Evolutionary conservation across 2,888 invertebrate species (phyloP), one percentile per base, ranked within the genome.

Genomic region (Pardosa pseudoannulata): DNA sequence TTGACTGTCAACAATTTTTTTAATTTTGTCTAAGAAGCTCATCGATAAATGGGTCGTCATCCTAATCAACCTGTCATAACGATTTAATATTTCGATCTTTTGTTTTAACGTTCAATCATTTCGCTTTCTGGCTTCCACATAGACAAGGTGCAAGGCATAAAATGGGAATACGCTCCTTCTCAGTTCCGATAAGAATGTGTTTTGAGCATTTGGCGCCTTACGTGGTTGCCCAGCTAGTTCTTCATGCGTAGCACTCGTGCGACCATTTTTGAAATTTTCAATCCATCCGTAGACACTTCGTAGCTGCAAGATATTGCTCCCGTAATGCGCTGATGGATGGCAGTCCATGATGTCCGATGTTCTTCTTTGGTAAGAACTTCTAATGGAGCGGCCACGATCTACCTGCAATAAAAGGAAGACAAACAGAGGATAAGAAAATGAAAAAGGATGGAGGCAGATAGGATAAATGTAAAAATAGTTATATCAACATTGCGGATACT

Each of bases 221-320:
- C 50, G 29, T 73, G 73, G 29, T 16, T 16, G 50, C 29, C 50
- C 72, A 50, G 50, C n/a, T 50, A 28, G 31, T 19, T 73, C 73
- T 50, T 56, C 62, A 32, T 7, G 32, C 62, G 56, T 31, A 28
- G n/a, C 32, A 74, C 62, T 74, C 62, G 74, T 31, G 56, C 32
- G 32, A 0, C 62, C 62, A 73, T 46, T 73, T 73, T 73, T 46
- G 31, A 73, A 31, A 50, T 41, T 73, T 50, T 46, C 7, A 73
- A 73, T 73, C 73, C 73, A 50, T 46, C 50, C 73, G 41, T 73
- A 73, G 73, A 73, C 73, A 73, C 73, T 73, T 19, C 9, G 50
- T 50, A 31, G 73, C 28, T 39, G 50, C 73, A 46, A 73, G 56
- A 46, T 50, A 50, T 27, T 73, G 50, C 50, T 41, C 0, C 73